These are phyloP conservation scores for Triops cancriformis DNA, from an alignment of 1,140 invertebrate species.

Conservation along the genomic window DNA sequence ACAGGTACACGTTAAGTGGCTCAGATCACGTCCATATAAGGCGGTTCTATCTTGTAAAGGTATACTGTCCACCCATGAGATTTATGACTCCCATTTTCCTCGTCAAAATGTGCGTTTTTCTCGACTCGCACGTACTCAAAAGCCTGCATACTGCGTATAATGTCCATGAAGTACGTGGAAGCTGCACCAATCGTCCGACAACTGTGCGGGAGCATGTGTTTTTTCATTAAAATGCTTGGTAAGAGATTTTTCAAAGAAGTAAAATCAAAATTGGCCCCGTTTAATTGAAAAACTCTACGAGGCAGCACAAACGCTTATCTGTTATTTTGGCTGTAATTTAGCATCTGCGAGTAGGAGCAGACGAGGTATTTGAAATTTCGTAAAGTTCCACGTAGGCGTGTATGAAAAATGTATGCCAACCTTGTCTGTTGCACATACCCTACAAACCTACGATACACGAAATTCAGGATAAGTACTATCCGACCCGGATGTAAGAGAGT, in stretches of 20 bases:
- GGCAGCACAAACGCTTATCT: background rate
- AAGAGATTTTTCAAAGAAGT: background rate
- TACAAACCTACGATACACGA: no score
- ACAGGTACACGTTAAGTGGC: conserved; percentile 5
- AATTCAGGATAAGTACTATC: no score
- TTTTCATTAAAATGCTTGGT: background rate
- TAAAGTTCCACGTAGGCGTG: background rate
- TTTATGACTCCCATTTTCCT: background rate
- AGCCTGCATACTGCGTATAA: no score
- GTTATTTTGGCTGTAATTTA: background rate
- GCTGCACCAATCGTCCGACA: background rate
- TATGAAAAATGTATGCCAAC: background rate
- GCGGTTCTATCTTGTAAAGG: background rate
- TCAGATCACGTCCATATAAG: conserved; percentile 13
- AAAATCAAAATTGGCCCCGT: background rate
- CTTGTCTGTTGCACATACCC: no score
- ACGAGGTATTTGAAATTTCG: background rate
- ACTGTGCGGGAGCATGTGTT: background rate
- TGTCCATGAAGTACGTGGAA: background rate
- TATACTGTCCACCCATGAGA: conserved; percentile 13
- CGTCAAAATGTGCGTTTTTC: background rate
- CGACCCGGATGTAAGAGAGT: no score
- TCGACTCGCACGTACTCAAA: background rate
- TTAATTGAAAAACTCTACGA: background rate
- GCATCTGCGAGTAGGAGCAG: background rate